A percentile compares a stretch with the other conserved stretches of the same genome.
These are phyloP conservation scores for Griposia aprilina DNA, from an alignment of 2,888 invertebrate genomes.

Conservation along the genomic window DNA sequence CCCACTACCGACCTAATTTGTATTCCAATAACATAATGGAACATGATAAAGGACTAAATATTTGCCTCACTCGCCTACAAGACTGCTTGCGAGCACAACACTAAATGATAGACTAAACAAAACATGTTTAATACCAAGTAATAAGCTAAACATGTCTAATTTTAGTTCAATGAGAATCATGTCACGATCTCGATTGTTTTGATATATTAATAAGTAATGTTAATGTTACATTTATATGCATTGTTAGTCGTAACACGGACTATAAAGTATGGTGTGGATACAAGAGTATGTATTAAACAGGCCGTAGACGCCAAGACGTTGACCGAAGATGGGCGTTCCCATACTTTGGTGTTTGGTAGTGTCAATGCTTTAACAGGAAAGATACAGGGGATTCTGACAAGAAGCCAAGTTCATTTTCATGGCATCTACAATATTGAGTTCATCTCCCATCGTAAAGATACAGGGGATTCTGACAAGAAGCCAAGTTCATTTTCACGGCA, in stretches of 20 bases:
- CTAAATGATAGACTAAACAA: conserved; percentile 34
- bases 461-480: neutral
- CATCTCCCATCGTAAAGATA: neutral
- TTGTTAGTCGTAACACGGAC: conserved; percentile 22
- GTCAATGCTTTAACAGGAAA: neutral
- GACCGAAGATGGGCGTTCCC: neutral
- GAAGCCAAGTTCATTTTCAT: too few relatives aligned
- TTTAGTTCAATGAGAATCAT: conserved; percentile 41
- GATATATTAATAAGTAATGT: conserved; percentile 28
- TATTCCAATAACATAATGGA: conserved; percentile 13
- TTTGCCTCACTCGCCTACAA: conserved; percentile 17
- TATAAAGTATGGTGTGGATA: neutral
- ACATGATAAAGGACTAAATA: conserved; percentile 18
- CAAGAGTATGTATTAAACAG: neutral
- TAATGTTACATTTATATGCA: conserved; percentile 22
- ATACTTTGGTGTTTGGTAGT: neutral
- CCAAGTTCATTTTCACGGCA: too few relatives aligned
- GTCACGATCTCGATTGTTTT: conserved; percentile 50
- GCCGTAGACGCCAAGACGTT: conserved; percentile 10
- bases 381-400: neutral
- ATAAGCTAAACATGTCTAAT: conserved; percentile 6
- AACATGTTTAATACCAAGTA: conserved; percentile 27
- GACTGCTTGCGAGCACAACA: neutral
- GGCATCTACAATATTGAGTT: neutral
- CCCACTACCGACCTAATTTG: conserved; percentile 27